Evolutionary conservation across 2,113 vertebrate genomes (phyloP).

Genomic region (Typhlomys cinereus): DNA sequence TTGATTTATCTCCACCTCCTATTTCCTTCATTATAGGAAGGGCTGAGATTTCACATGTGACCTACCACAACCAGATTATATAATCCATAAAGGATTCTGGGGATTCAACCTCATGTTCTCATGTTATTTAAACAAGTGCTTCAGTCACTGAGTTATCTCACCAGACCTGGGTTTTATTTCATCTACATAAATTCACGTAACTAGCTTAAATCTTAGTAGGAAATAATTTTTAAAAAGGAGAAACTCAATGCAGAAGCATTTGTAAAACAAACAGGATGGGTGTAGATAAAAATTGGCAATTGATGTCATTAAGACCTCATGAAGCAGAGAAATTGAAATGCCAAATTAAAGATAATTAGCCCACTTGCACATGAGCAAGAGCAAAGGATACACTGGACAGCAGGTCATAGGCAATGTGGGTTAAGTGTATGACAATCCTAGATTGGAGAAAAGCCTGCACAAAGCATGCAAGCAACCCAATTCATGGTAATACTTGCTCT

Average conservation of each 20-base stretch:
- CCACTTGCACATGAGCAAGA: background rate
- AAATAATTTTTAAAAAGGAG: background rate
- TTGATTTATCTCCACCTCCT: no score
- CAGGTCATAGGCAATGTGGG: background rate
- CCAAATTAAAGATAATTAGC: background rate
- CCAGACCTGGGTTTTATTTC: background rate
- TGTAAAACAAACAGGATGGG: background rate
- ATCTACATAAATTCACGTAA: background rate
- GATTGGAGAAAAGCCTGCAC: background rate
- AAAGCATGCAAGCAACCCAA: background rate
- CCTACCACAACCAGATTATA: no score
- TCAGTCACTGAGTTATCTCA: no score
- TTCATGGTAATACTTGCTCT: background rate
- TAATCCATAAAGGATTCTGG: no score
- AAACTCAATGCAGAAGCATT: rapidly evolving
- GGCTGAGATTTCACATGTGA: no score
- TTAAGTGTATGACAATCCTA: no score
- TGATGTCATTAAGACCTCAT: background rate
- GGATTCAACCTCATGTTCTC: no score
- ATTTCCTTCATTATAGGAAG: no score
- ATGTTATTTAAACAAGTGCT: no score
- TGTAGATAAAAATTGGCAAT: background rate
- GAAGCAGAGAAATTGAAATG: background rate
- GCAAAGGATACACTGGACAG: background rate
- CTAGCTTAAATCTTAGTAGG: rapidly evolving